A percentile compares a stretch with the other conserved stretches of the same genome.
These are phyloP conservation scores for Sardina pilchardus DNA, from an alignment of 2,113 vertebrate species.

Conservation along the genomic window DNA sequence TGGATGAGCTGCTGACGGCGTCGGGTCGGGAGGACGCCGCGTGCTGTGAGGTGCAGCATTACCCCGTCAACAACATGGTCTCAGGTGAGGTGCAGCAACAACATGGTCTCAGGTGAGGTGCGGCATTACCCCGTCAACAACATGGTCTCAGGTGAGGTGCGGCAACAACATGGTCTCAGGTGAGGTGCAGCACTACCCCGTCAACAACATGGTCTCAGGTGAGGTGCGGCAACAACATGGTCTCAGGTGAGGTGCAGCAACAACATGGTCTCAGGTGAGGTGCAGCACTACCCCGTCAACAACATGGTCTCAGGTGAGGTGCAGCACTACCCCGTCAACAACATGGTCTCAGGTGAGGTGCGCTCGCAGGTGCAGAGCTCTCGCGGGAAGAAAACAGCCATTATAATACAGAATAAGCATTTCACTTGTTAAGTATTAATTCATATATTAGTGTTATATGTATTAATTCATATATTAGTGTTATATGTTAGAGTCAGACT, in stretches of 20 bases:
- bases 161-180: no score
- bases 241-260: conserved; percentile 38
- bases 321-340: conserved; percentile 50
- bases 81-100: conserved; percentile 57
- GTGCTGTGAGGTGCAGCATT: conserved; percentile 41
- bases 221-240: no score
- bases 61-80: conserved; percentile 52
- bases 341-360: conserved; percentile 67
- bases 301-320: conserved; percentile 56
- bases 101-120: conserved; percentile 55
- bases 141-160: conserved; percentile 64
- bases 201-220: conserved; percentile 60
- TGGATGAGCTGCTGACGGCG: not conserved
- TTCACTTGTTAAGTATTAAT: not conserved
- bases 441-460: not conserved
- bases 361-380: not conserved
- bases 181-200: conserved; percentile 48
- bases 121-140: conserved; percentile 54
- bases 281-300: conserved; percentile 49
- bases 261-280: conserved; percentile 56
- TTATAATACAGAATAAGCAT: not conserved
- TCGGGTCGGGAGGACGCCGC: conserved; percentile 32
- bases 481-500: no score
- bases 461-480: no score
- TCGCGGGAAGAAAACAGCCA: not conserved